phyloP scores from a whole-genome alignment of 2,797 vertebrate species.

The Perodicticus potto region DNA sequence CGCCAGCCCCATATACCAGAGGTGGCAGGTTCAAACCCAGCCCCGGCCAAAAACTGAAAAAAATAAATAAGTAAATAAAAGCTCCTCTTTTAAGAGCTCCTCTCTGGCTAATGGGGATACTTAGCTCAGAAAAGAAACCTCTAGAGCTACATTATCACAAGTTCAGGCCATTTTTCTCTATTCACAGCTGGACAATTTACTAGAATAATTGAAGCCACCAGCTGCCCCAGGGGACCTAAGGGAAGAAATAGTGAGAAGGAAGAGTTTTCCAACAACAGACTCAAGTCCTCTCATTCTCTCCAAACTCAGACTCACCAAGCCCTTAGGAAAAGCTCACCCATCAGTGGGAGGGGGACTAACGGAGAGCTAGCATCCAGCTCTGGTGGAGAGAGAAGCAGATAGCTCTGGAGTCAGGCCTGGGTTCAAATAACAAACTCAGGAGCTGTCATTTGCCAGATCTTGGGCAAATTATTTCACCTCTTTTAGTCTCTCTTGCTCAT shows the following conservation, averaged over 20 bases:
- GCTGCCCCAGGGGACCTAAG: background rate
- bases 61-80: background rate
- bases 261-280: background rate
- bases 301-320: background rate
- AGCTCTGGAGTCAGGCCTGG: background rate
- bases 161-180: constrained; percentile 22
- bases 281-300: background rate
- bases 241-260: background rate
- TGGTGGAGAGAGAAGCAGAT: too few relatives aligned
- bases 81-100: background rate
- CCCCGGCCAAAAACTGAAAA: too few relatives aligned
- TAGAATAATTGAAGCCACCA: constrained; percentile 1
- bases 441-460: background rate
- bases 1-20: too few relatives aligned
- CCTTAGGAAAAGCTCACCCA: background rate
- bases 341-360: background rate
- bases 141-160: accelerated
- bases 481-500: background rate
- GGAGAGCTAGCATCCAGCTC: background rate
- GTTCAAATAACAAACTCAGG: background rate
- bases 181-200: constrained; percentile 48
- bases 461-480: background rate
- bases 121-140: constrained; percentile 8
- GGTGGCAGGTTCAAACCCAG: too few relatives aligned
- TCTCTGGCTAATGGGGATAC: background rate